A percentile compares a stretch with the other conserved stretches of the same genome.
Conservation (phyloP, 2,797 vertebrate genomes). For the Luscinia luscinia region DNA sequence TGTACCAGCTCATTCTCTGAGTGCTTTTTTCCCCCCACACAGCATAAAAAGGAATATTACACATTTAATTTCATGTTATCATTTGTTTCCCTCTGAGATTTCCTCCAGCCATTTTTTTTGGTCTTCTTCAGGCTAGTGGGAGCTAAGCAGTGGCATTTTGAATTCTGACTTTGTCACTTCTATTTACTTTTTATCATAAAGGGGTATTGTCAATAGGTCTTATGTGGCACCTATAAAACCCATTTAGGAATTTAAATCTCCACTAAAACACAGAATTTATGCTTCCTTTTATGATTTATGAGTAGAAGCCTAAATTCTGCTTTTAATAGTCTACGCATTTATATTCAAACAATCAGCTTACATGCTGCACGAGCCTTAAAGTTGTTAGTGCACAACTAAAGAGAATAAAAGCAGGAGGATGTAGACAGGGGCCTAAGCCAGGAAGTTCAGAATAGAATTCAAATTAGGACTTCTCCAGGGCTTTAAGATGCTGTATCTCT, state of each 20-base stretch:
- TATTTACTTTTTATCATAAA: conserved; percentile 75
- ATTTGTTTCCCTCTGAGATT: conserved; percentile 52
- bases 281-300: conserved; percentile 71
- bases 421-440: conserved; percentile 12
- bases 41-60: conserved; percentile 68
- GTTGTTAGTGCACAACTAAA: conserved; percentile 41
- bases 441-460: conserved; percentile 36
- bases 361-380: conserved; percentile 33
- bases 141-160: conserved; percentile 44
- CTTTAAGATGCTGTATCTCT: neutral
- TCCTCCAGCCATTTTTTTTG: conserved; percentile 47
- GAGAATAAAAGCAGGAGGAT: conserved; percentile 35
- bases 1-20: conserved; percentile 56
- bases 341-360: conserved; percentile 60
- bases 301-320: conserved; percentile 57
- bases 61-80: conserved; percentile 74
- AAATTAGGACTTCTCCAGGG: conserved; percentile 22
- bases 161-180: conserved; percentile 70
- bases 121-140: conserved; percentile 23
- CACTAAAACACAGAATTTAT: conserved; percentile 67
- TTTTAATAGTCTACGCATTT: conserved; percentile 61
- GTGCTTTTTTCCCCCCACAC: conserved; percentile 27
- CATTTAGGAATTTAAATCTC: conserved; percentile 73
- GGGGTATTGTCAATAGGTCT: conserved; percentile 70
- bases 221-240: conserved; percentile 70